phyloP scores from a whole-genome alignment of 2,888 invertebrate genomes.

The Spilarctia lutea region DNA sequence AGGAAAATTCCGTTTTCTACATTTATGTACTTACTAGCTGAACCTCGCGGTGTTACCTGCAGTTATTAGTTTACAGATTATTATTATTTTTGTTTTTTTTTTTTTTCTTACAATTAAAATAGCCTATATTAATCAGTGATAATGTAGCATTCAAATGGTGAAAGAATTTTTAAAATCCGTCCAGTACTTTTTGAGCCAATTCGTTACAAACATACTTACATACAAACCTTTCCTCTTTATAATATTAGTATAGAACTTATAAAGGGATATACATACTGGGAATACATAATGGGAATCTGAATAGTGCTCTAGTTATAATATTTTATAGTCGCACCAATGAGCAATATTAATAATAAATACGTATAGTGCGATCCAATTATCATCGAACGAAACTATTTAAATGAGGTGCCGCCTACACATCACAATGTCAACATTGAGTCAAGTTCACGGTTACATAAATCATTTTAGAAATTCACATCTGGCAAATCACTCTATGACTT shows the following conservation, averaged over 20 bases:
- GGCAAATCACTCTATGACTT: constrained; percentile 5
- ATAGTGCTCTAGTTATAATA: not conserved
- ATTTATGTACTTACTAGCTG: not conserved
- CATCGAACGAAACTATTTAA: constrained; percentile 16
- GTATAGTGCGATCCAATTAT: not conserved
- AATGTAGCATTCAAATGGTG: no score
- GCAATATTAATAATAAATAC: not conserved
- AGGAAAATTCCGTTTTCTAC: not conserved
- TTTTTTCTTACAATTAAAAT: no score
- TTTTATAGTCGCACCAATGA: not conserved
- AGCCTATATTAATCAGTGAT: no score
- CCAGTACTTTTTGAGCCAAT: no score
- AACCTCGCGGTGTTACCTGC: no score
- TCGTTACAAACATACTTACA: no score
- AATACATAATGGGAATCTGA: not conserved
- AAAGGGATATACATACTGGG: no score
- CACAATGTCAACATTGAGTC: constrained; percentile 23
- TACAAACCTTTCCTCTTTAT: no score
- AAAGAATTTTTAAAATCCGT: no score
- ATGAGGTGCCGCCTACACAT: constrained; percentile 33
- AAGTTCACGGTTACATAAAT: constrained; percentile 36
- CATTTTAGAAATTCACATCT: not conserved
- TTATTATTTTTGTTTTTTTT: no score
- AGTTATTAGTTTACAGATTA: no score
- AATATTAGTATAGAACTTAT: no score